A percentile compares a stretch with the other conserved stretches of the same genome.
phyloP scores from a whole-genome alignment of 2,113 vertebrate genomes.

The Indicator indicator region DNA sequence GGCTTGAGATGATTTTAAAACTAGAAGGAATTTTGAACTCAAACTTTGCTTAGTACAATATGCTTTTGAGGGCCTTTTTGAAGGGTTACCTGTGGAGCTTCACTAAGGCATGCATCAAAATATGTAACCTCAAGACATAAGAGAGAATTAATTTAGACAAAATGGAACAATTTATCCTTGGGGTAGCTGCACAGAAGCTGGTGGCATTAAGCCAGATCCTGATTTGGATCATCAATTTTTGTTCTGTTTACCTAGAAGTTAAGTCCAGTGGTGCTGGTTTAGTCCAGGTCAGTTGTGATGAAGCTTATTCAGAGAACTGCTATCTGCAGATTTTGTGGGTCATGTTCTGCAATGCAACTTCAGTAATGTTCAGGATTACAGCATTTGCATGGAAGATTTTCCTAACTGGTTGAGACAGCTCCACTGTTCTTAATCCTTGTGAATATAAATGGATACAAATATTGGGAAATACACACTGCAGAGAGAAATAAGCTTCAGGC shows the following conservation, averaged over 20 bases:
- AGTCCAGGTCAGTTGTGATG: neutral
- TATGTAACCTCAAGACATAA: neutral
- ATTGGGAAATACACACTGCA: neutral
- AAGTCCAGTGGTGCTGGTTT: neutral
- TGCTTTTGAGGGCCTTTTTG: neutral
- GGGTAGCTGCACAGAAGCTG: neutral
- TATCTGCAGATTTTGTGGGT: neutral
- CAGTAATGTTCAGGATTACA: neutral
- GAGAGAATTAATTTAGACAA: constrained; percentile 30
- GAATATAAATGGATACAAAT: constrained; percentile 32
- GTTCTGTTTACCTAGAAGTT: neutral
- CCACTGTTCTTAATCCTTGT: constrained; percentile 24
- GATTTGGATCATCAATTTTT: neutral
- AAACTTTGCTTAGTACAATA: neutral
- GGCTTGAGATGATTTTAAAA: neutral
- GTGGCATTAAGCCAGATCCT: neutral
- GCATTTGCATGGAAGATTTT: neutral
- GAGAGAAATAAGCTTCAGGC: constrained; percentile 13
- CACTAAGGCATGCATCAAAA: neutral
- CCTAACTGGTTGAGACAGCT: constrained; percentile 23
- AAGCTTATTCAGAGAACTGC: neutral
- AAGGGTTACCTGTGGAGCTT: neutral
- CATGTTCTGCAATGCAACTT: neutral
- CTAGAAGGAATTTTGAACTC: neutral
- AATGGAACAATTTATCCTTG: neutral